Evolutionary conservation across 2,888 invertebrate genomes (phyloP), one percentile per base, ranked within the genome.

Genomic region (Cistogaster globosa): DNA sequence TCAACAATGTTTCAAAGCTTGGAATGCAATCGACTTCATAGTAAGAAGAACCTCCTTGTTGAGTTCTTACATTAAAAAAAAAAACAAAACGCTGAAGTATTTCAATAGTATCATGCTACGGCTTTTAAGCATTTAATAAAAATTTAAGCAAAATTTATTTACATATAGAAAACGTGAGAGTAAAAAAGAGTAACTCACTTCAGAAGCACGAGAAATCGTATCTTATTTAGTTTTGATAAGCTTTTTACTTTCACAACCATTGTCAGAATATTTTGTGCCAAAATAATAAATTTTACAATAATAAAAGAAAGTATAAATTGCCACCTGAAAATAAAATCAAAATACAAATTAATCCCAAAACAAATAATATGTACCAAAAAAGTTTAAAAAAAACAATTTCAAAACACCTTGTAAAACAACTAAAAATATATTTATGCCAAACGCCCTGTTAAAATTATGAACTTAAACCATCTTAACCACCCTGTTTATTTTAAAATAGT

Each of bases 1-100:
- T 80, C 80, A 80, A 74, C 74, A 74, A 68, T 60, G 74, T 80
- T 80, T 80, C 80, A 80, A 80, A 80, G 80, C 74, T 68, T 74
- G 20, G 1, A 26, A 55, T 63, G 12, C 26, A 71, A 32, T 18
- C 32, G 26, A 11, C 22, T 22, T 18, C 6, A 48, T 22, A 16
- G 7, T 32, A 14, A 14, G 77, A 78, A 78, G 78, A 78, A 78
- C 78, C 78, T 78, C 78, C 78, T 78, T 78, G 78, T 69, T 78
- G 77, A 69, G 62, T 53, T 42, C 42, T 68, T 53, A 55, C 68
- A 58, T 18, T 45, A n/a, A n/a, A n/a, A n/a, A n/a, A n/a, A n/a
- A n/a, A n/a, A n/a, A n/a, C n/a, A 14, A 48, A 48, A 48, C 12
- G 1, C 14, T n/a, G 6, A 6, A 16, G 16, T 16, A 51, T n/a